These are phyloP conservation scores for Xestia sexstrigata DNA, from an alignment of 2,888 invertebrate genomes.

Conservation along the genomic window DNA sequence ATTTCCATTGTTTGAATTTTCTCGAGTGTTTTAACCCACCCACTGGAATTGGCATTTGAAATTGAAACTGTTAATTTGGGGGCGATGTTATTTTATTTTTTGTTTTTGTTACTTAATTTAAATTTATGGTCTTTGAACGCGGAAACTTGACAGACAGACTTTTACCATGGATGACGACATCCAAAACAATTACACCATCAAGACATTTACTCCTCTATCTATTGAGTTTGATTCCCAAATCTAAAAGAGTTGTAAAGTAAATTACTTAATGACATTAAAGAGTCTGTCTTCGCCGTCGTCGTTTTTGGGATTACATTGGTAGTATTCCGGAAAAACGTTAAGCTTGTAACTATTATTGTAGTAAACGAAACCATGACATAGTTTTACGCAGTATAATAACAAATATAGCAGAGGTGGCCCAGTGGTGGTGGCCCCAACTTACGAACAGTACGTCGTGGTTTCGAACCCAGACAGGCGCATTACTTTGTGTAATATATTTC, in stretches of 20 bases:
- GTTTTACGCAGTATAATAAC: not conserved
- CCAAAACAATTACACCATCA: slow-evolving; percentile 23
- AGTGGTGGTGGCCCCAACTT: no score
- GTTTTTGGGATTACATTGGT: no score
- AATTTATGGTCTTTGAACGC: slow-evolving; percentile 36
- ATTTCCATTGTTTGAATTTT: slow-evolving; percentile 84
- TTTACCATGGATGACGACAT: slow-evolving; percentile 1
- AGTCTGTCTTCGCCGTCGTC: no score
- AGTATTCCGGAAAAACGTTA: not conserved
- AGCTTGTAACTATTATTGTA: not conserved
- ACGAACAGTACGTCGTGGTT: no score
- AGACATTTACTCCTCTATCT: not conserved
- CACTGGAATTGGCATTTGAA: slow-evolving; percentile 74
- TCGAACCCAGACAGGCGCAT: no score
- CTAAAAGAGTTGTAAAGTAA: no score
- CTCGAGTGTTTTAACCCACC: slow-evolving; percentile 80
- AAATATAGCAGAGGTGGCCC: no score
- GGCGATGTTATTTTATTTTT: slow-evolving; percentile 66
- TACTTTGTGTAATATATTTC: no score
- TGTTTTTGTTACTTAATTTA: slow-evolving; percentile 58
- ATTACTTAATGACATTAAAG: no score
- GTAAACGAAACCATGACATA: not conserved
- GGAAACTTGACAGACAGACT: not conserved
- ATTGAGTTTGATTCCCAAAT: not conserved
- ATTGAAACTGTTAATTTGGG: slow-evolving; percentile 74